phyloP scores from a whole-genome alignment of 2,888 invertebrate genomes.

The Agriotes lineatus region DNA sequence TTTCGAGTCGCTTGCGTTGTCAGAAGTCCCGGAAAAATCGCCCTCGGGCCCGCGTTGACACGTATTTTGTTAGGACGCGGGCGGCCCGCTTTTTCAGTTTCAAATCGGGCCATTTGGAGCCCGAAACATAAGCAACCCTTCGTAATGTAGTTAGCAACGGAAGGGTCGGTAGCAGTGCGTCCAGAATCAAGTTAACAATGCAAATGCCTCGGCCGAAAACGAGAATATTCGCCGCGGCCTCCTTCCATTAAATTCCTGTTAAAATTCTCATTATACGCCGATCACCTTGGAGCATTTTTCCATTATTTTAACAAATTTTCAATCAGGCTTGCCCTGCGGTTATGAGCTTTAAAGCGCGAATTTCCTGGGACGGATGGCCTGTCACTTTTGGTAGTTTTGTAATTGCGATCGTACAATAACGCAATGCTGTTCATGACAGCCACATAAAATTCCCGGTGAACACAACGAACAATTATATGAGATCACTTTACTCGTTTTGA shows the following conservation, averaged over 20 bases:
- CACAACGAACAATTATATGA: not conserved
- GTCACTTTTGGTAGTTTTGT: slow-evolving; percentile 5
- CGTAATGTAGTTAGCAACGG: slow-evolving; percentile 7
- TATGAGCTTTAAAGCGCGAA: not conserved
- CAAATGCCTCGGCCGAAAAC: not conserved
- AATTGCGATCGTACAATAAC: not conserved
- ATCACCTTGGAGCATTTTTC: not conserved
- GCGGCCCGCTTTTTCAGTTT: not conserved
- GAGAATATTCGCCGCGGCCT: not conserved
- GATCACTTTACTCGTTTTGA: not conserved
- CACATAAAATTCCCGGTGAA: slow-evolving; percentile 4
- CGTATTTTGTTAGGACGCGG: not conserved
- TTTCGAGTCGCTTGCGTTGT: not conserved
- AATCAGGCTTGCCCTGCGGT: not conserved
- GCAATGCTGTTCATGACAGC: slow-evolving; percentile 5
- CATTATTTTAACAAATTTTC: slow-evolving; percentile 12
- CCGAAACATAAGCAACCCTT: slow-evolving; percentile 6
- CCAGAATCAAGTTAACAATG: slow-evolving; percentile 15
- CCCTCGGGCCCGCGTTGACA: too few species aligned
- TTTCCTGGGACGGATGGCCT: not conserved
- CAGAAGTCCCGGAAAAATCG: not conserved
- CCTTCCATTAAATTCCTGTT: slow-evolving; percentile 7
- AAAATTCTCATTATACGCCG: not conserved
- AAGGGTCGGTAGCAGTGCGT: slow-evolving; percentile 18
- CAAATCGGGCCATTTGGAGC: not conserved